These are phyloP conservation scores for Conchocele bisecta DNA, from an alignment of 2,888 invertebrate species.

Conservation along the genomic window DNA sequence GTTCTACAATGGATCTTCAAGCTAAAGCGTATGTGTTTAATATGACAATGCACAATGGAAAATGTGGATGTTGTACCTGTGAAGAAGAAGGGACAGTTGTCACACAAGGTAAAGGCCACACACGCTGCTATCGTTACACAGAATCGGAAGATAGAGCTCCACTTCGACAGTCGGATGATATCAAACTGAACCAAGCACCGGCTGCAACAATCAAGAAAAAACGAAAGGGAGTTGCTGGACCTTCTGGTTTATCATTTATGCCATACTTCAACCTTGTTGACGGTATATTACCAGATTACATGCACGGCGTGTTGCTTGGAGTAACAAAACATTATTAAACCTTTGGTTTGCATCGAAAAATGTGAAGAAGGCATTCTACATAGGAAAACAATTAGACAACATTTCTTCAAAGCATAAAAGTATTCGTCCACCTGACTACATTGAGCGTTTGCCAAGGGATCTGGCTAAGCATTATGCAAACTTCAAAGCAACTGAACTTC, in stretches of 20 bases:
- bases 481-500: conserved; percentile 61
- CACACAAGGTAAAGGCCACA: conserved; percentile 32
- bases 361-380: conserved; percentile 24
- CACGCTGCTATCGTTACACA: conserved; percentile 33
- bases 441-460: conserved; percentile 55
- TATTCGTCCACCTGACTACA: conserved; percentile 44
- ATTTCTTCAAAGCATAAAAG: conserved; percentile 21
- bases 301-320: conserved; percentile 45
- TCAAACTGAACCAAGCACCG: no score
- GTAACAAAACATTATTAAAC: conserved; percentile 29
- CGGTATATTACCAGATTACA: conserved; percentile 45
- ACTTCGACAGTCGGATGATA: no score
- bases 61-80: conserved; percentile 53
- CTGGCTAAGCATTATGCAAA: conserved; percentile 50
- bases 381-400: conserved; percentile 41
- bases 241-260: conserved; percentile 4
- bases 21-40: conserved; percentile 59
- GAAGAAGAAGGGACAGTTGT: conserved; percentile 52
- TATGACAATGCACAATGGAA: conserved; percentile 58
- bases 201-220: no score
- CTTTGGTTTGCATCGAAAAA: conserved; percentile 43
- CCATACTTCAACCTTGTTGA: neutral
- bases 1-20: conserved; percentile 47
- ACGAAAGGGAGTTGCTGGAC: conserved; percentile 39
- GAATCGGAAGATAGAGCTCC: no score